Percentiles rank a stretch among this genome's conserved stretches.
Evolutionary conservation across 2,888 invertebrate species (phyloP).

Genomic region (Synergus umbraculus): DNA sequence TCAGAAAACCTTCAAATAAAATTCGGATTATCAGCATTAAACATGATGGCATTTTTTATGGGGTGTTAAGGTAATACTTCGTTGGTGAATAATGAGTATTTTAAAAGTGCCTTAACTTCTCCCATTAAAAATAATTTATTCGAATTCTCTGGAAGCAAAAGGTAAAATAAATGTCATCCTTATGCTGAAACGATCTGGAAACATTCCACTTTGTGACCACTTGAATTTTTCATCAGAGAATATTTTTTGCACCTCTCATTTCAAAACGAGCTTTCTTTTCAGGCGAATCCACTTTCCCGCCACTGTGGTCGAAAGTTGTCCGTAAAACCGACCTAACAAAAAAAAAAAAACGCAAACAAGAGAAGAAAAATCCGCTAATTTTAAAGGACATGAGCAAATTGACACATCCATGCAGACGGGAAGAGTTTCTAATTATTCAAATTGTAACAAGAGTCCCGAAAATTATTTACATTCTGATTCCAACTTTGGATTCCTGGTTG

Average conservation of each 20-base stretch:
- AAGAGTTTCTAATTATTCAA: neutral
- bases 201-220: conserved; percentile 32
- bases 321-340: neutral
- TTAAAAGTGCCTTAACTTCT: neutral
- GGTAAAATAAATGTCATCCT: neutral
- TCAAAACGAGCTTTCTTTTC: conserved; percentile 19
- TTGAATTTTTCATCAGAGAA: conserved; percentile 24
- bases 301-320: neutral
- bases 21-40: neutral
- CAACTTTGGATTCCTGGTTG: neutral
- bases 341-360: neutral
- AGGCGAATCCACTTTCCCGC: conserved; percentile 14
- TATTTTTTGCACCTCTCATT: conserved; percentile 21
- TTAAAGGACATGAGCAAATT: conserved; percentile 15
- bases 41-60: neutral
- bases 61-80: neutral
- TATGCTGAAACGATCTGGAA: conserved; percentile 4
- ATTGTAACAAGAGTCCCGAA: neutral
- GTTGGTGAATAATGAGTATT: neutral
- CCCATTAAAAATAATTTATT: neutral
- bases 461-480: conserved; percentile 4
- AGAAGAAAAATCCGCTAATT: neutral
- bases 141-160: neutral
- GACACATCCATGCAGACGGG: neutral
- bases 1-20: neutral